A percentile compares a stretch with the other conserved stretches of the same genome.
These are phyloP conservation scores for Tenodera sinensis DNA, from an alignment of 2,888 invertebrate species.

Conservation along the genomic window DNA sequence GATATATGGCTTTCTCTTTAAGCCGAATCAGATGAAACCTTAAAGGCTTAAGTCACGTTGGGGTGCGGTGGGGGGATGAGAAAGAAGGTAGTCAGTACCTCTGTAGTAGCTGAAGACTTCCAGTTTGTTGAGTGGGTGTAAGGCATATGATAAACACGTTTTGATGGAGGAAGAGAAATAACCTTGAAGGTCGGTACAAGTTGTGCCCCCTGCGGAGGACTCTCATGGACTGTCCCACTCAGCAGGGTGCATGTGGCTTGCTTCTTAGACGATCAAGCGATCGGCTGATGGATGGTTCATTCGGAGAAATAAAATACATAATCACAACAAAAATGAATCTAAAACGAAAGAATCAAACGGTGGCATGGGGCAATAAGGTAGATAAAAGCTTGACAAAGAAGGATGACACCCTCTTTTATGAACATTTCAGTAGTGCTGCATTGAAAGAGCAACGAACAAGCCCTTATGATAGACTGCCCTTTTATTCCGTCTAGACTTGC, in stretches of 20 bases:
- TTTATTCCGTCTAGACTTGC: no score
- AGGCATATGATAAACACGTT: constrained; percentile 8
- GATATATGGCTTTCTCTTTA: no score
- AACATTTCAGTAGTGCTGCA: neutral
- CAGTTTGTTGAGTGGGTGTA: neutral
- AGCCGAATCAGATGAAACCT: no score
- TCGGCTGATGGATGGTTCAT: constrained; percentile 15
- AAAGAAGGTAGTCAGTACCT: neutral
- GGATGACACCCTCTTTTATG: neutral
- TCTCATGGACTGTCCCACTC: constrained; percentile 20
- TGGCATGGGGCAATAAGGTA: neutral
- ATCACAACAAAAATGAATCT: neutral
- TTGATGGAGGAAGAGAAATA: neutral
- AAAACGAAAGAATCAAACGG: neutral
- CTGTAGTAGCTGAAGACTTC: neutral
- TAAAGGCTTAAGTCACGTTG: neutral
- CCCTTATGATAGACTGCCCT: no score
- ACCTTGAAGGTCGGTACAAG: constrained; percentile 15
- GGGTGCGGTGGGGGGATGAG: no score
- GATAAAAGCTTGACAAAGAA: neutral
- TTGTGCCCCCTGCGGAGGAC: constrained; percentile 17
- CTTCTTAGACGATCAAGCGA: constrained; percentile 18
- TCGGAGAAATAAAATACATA: neutral
- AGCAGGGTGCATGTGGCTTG: constrained; percentile 19
- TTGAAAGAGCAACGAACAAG: no score